A percentile compares a stretch with the other conserved stretches of the same genome.
These are phyloP conservation scores for Zaprionus taronus DNA, from an alignment of 1,140 invertebrate species.

Conservation along the genomic window DNA sequence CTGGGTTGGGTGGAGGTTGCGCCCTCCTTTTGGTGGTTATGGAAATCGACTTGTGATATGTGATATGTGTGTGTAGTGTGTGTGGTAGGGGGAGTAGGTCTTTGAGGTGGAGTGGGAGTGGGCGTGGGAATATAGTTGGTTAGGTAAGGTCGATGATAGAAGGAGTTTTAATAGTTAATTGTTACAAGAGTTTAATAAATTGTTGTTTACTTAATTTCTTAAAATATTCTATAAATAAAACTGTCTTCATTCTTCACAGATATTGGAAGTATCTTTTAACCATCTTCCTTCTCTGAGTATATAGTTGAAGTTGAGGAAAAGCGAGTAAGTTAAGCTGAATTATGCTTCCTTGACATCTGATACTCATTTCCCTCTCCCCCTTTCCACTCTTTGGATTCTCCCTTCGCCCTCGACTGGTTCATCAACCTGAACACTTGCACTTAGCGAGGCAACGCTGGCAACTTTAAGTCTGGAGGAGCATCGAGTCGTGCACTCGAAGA, in stretches of 20 bases:
- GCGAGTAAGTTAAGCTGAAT: constrained; percentile 5
- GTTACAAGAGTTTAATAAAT: background rate
- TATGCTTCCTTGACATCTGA: constrained; percentile 20
- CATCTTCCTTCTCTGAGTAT: too few species aligned
- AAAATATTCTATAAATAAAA: too few species aligned
- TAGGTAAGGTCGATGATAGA: background rate
- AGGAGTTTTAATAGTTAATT: too few species aligned
- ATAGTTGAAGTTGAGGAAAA: too few species aligned
- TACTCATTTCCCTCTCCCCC: background rate
- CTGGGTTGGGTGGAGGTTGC: constrained; percentile 30
- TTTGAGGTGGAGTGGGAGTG: background rate
- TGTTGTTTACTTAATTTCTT: background rate
- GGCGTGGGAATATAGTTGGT: constrained; percentile 13
- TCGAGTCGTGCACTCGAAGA: constrained; percentile 7
- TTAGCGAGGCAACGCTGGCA: constrained; percentile 30
- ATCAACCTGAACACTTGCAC: constrained; percentile 62
- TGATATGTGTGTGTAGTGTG: constrained; percentile 27
- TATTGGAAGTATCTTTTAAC: too few species aligned
- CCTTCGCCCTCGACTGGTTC: constrained; percentile 40
- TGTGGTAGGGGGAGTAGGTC: background rate
- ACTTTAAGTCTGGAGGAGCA: constrained; percentile 42
- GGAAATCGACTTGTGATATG: constrained; percentile 53
- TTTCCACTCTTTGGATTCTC: background rate
- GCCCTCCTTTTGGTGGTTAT: constrained; percentile 39
- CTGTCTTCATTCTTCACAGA: too few species aligned